Conservation (phyloP, 2,797 vertebrate species). For the Pampus argenteus region DNA sequence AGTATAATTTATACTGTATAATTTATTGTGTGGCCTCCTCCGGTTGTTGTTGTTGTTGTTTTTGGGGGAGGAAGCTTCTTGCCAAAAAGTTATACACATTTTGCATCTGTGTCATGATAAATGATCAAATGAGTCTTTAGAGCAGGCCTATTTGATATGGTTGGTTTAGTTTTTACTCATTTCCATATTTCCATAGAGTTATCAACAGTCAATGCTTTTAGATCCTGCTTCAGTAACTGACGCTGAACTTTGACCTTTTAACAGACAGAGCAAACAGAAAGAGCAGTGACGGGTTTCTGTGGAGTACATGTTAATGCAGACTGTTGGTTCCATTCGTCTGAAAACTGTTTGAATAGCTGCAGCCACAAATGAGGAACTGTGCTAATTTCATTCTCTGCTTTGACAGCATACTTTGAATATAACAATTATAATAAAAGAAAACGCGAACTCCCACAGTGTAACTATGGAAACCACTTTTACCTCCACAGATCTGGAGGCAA, state of each 20-base stretch:
- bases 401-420: slow-evolving; percentile 1
- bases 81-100: neutral
- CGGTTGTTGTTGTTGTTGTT: no score
- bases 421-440: no score
- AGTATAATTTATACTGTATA: neutral
- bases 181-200: no score
- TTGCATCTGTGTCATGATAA: neutral
- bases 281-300: neutral
- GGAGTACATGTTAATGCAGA: neutral
- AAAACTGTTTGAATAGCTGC: neutral
- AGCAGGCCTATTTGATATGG: neutral
- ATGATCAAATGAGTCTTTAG: neutral
- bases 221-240: neutral
- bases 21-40: neutral
- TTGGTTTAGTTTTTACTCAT: neutral
- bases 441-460: neutral
- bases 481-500: slow-evolving; percentile 15
- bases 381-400: slow-evolving; percentile 10
- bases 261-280: slow-evolving; percentile 14
- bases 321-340: neutral
- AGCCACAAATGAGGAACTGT: slow-evolving; percentile 32
- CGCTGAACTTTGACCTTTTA: slow-evolving; percentile 14
- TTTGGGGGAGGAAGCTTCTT: neutral
- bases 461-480: slow-evolving; percentile 41
- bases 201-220: neutral